Evolutionary conservation across 92 coral and sea anemone genomes (phyloP), one percentile per base, ranked within the genome.

Genomic region (Diadumene lineata): DNA sequence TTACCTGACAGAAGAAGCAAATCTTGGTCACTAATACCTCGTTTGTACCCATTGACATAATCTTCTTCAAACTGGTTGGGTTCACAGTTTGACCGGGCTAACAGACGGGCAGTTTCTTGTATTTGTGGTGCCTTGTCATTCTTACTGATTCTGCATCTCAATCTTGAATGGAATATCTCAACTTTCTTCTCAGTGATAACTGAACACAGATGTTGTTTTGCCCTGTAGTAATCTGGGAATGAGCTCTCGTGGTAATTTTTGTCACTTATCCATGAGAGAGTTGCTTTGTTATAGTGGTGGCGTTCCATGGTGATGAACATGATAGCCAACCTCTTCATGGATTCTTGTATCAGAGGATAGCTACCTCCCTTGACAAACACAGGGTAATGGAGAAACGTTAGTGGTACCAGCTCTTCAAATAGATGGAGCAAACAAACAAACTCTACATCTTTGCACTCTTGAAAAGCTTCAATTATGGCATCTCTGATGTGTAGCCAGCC

Each of bases 21-120:
- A 80, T 87, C 74, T 34, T 78, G 85, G 79, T 87, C 82, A 74
- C 88, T 83, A 48, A 84, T 79, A 16, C 92, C 88, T 28, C 85
- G 75, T 44, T 74, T 78, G 34, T 79, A 83, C 9, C 62, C 73
- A 68, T 84, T 87, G 19, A 79, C 88, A 43, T 79, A 83, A n/a
- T 77, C 72, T 48, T 68, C 62, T 43, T 87, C 88, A 69, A 87
- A 83, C 11, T 74, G 69, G 18, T 64, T 65, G 18, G 57, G 80
- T 22, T 87, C 78, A 60, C 46, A 78, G n/a, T 72, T 86, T 32
- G 78, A 71, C 73, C 88, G 65, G 19, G 75, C 76, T 53, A 78
- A 61, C 69, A 73, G 77, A 55, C 77, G 34, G 22, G 84, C 83
- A 3, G 87, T 83, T 77, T 84, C 77, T 33, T 84, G 79, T 17